Evolutionary conservation across 2,888 invertebrate genomes (phyloP), one percentile per base, ranked within the genome.

Genomic region (Anoplius nigerrimus): DNA sequence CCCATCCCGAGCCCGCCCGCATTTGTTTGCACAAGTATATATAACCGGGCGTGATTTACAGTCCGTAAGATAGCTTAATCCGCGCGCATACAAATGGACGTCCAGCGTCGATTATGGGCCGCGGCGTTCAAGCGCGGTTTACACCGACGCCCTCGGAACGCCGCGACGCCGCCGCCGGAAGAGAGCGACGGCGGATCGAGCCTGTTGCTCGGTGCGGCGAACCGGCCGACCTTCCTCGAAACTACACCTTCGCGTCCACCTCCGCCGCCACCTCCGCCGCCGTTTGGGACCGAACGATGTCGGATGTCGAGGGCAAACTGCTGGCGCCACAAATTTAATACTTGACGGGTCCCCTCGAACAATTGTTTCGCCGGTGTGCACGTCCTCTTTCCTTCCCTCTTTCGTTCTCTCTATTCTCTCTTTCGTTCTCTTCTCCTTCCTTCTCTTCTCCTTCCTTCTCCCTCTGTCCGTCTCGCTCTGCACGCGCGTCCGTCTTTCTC

Each of bases 271-370:
- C 48, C 51, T 75, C 62, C 60, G 76, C 78, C 75, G 34, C 34
- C 11, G n/a, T n/a, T 80, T 75, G 69, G 57, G 63, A 34, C 34
- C 53, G 74, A 74, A 69, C 67, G 69, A 76, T 74, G 81, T 76
- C 54, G 65, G 51, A 58, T 75, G 74, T 66, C 62, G n/a, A 66
- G 71, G 75, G 68, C 71, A 66, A 70, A 65, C 73, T 69, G 74
- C 79, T 82, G 81, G 81, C 81, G 81, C 81, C 81, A 81, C 71
- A 72, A 81, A 79, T 82, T 81, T 81, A 81, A 78, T 80, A 82
- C 78, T 80, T 77, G 81, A 81, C 82, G 74, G 82, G 81, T 57
- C 78, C 74, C 73, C 74, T 75, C 69, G 76, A 80, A 79, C 76
- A 80, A 79, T 79, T 78, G 75, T 79, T 80, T 80, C 80, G 78